These are phyloP conservation scores for Amphipoea lucens DNA, from an alignment of 2,888 invertebrate genomes.

Conservation along the genomic window DNA sequence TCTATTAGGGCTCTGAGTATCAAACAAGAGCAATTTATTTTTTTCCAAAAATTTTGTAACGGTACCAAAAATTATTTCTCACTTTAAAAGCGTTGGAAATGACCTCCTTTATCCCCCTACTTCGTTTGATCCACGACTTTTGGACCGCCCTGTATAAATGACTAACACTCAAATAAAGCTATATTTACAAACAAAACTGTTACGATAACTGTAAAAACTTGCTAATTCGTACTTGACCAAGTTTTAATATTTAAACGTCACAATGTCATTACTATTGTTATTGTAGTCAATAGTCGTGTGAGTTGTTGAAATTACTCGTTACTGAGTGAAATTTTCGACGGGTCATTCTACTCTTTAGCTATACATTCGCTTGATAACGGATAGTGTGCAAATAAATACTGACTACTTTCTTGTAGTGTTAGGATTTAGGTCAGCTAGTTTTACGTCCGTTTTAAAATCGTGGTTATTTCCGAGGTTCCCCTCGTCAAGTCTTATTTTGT, in stretches of 20 bases:
- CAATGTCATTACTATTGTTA: slow-evolving; percentile 15
- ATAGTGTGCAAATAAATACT: slow-evolving; percentile 10
- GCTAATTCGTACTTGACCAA: slow-evolving; percentile 30
- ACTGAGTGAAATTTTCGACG: slow-evolving; percentile 1
- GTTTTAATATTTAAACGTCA: slow-evolving; percentile 26
- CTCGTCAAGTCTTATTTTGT: slow-evolving; percentile 16
- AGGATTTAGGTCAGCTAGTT: background rate
- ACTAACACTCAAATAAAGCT: slow-evolving; percentile 14
- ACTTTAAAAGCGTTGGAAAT: too few relatives aligned
- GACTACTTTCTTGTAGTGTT: background rate
- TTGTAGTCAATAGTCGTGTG: slow-evolving; percentile 4
- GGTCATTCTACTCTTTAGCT: background rate
- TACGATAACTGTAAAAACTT: slow-evolving; percentile 22
- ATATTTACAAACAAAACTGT: slow-evolving; percentile 37
- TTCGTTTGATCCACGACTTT: too few relatives aligned
- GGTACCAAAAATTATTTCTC: too few relatives aligned
- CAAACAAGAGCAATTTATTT: too few relatives aligned
- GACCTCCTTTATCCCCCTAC: too few relatives aligned
- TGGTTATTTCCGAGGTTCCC: slow-evolving; percentile 4
- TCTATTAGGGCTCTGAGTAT: too few relatives aligned
- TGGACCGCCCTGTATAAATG: too few relatives aligned
- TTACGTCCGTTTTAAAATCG: background rate
- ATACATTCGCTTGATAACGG: background rate
- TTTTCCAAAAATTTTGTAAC: too few relatives aligned
- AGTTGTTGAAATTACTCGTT: slow-evolving; percentile 17